Evolutionary conservation across 2,113 vertebrate genomes (phyloP).

Genomic region (Pongo pygmaeus): DNA sequence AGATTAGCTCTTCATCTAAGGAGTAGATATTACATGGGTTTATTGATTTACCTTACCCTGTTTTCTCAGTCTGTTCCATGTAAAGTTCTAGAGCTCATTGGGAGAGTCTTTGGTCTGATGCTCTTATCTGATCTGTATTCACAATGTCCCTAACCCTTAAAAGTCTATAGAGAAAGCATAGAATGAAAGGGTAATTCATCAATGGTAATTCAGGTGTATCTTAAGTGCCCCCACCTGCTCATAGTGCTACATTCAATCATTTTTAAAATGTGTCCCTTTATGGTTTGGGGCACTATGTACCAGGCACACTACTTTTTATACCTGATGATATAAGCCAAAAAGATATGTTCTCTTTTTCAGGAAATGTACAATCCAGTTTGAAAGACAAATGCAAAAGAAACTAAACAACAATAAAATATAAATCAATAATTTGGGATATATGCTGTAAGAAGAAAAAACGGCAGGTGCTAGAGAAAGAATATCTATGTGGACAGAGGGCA

Average conservation of each 20-base stretch:
- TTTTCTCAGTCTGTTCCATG: neutral
- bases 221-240: neutral
- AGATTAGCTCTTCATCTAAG: neutral
- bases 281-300: neutral
- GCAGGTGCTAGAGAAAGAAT: neutral
- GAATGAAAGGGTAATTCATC: neutral
- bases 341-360: neutral
- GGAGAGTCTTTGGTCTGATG: neutral
- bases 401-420: neutral
- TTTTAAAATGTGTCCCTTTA: neutral
- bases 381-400: neutral
- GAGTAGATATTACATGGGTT: neutral
- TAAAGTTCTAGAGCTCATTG: neutral
- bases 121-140: neutral
- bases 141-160: neutral
- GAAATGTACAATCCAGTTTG: neutral
- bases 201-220: neutral
- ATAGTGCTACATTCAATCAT: neutral
- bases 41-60: neutral
- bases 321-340: neutral
- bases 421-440: neutral
- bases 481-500: neutral
- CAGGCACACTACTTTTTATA: neutral
- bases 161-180: neutral
- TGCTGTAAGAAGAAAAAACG: neutral